Evolutionary conservation across 2,888 invertebrate genomes (phyloP).

Genomic region (Oxyteleia sp.): DNA sequence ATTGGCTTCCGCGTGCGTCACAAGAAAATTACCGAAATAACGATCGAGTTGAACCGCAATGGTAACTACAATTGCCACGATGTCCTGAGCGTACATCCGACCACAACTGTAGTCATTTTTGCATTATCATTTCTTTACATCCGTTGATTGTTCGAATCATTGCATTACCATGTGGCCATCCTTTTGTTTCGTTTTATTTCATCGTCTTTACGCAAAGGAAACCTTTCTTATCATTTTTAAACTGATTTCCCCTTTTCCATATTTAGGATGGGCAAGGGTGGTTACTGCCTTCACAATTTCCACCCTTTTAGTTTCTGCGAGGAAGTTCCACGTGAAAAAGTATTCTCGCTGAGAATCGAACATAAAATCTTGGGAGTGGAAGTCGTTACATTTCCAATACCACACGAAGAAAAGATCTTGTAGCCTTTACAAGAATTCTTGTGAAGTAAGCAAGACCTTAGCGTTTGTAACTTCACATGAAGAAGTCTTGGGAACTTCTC

Average conservation of each 20-base stretch:
- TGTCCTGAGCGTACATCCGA: slow-evolving; percentile 39
- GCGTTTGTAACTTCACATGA: no score
- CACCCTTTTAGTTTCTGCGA: no score
- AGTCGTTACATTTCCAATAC: no score
- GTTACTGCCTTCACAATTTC: no score
- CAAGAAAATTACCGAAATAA: slow-evolving; percentile 40
- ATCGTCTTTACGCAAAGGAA: neutral
- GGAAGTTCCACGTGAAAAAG: no score
- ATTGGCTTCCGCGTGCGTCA: slow-evolving; percentile 35
- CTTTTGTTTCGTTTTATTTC: neutral
- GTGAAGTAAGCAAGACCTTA: no score
- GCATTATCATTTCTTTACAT: slow-evolving; percentile 36
- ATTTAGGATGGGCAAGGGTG: no score
- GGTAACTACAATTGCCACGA: slow-evolving; percentile 57
- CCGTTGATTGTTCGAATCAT: slow-evolving; percentile 10
- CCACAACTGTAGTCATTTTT: slow-evolving; percentile 49
- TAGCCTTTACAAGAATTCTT: no score
- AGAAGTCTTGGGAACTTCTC: no score
- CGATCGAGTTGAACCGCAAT: slow-evolving; percentile 28
- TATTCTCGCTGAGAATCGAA: no score
- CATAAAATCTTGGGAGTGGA: no score
- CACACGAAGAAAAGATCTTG: no score
- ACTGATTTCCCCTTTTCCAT: neutral
- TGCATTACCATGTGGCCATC: neutral
- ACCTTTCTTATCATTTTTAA: neutral